Evolutionary conservation across 1,140 invertebrate genomes (phyloP), one percentile per base, ranked within the genome.

Genomic region (Coenobita brevimanus): DNA sequence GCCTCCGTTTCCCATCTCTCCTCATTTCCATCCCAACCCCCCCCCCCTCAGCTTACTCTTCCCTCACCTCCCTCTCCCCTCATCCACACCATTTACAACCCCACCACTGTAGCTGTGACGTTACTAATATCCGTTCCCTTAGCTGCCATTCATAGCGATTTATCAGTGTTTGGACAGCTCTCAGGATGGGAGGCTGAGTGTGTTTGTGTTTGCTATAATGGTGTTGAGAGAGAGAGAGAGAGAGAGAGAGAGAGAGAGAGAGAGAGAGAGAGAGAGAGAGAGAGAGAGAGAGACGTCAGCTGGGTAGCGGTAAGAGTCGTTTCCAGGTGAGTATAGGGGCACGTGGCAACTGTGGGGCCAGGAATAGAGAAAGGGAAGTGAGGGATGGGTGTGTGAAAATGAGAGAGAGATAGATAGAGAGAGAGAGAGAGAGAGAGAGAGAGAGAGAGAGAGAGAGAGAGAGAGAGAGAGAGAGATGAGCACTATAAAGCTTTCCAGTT

Each of bases 371-470:
- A 38, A 60, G 27, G 30, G 76, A 33, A 30, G 41, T 27, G 30
- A 38, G 41, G n/a, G 33, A 57, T 24, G 50, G 41, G 17, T 13
- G 30, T 15, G 43, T 13, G 54, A 80, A 27, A 60, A 38, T n/a
- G 54, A 27, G 43, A 57, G 46, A 80, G 54, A 60, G 54, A 80
- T 46, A 80, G 54, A 60, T 27, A 80, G 78, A 60, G 54, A 60
- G 78, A 71, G 67, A 36, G 33, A 36, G 67, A 71, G 67, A 71
- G n/a, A n/a, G n/a, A n/a, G n/a, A n/a, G n/a, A 80, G 76, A 80
- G 54, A 62, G 27, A 80, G 50, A 80, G 46, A 62, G 78, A 69
- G 60, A 84, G 71, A 76, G 69, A 76, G 69, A 84, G 82, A 62
- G 69, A 50, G 21, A n/a, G 24, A 21, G 3, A 21, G 33, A 46